These are phyloP conservation scores for Platycheirus rosarum DNA, from an alignment of 2,888 invertebrate species.

Conservation along the genomic window DNA sequence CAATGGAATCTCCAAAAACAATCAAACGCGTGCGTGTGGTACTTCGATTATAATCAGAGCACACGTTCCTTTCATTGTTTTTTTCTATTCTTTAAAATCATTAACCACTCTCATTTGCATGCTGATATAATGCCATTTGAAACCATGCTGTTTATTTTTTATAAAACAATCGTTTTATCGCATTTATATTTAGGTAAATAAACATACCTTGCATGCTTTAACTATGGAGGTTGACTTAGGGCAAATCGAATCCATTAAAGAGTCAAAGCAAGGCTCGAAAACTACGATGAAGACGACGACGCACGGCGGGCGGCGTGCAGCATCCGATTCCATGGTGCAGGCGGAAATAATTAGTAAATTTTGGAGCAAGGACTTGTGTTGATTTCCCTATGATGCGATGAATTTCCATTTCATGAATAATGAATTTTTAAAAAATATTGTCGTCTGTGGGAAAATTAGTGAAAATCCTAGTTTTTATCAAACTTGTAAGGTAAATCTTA, in stretches of 20 bases:
- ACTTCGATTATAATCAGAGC: conserved; percentile 67
- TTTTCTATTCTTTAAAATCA: conserved; percentile 49
- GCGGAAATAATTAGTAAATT: conserved; percentile 66
- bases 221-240: no score
- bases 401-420: no score
- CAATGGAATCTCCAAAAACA: conserved; percentile 28
- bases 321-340: conserved; percentile 63
- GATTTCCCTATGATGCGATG: no score
- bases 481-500: no score
- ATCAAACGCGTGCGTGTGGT: conserved; percentile 62
- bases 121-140: conserved; percentile 14
- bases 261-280: no score
- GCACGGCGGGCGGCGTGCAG: no score
- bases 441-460: no score
- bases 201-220: no score
- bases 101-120: conserved; percentile 53
- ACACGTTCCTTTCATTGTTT: conserved; percentile 42
- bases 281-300: not conserved
- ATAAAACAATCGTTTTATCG: conserved; percentile 66
- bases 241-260: no score
- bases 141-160: conserved; percentile 68
- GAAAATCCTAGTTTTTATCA: no score
- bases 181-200: conserved; percentile 24
- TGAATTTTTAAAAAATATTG: no score
- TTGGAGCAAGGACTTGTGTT: no score